A percentile compares a stretch with the other conserved stretches of the same genome.
phyloP scores from a whole-genome alignment of 2,113 vertebrate genomes.

The Paratilapia polleni region DNA sequence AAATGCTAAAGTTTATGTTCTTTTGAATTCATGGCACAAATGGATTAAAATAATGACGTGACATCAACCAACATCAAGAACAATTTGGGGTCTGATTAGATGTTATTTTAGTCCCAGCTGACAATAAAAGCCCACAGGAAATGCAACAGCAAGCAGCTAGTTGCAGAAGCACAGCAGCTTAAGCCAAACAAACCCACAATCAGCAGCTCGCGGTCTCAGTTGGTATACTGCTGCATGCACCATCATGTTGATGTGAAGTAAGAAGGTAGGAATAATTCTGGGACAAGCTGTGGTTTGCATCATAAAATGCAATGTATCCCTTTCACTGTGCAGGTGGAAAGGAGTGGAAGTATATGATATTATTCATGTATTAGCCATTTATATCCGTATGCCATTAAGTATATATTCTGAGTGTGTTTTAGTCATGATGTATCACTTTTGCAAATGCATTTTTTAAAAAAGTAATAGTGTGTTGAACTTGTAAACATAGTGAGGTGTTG shows the following conservation, averaged over 20 bases:
- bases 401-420: no score
- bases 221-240: neutral
- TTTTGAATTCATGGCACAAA: neutral
- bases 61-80: neutral
- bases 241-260: neutral
- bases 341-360: no score
- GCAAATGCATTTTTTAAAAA: no score
- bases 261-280: neutral
- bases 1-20: neutral
- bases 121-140: neutral
- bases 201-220: neutral
- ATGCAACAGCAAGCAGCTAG: neutral
- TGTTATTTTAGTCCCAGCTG: neutral
- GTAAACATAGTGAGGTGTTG: no score
- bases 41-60: neutral
- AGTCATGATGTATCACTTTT: no score
- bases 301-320: no score
- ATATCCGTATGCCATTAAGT: no score
- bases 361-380: no score
- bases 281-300: neutral
- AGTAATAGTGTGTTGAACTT: no score
- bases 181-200: neutral
- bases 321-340: accelerated
- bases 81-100: neutral
- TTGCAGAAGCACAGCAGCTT: neutral